These are phyloP conservation scores for Erebia palarica DNA, from an alignment of 2,888 invertebrate species.

Conservation along the genomic window DNA sequence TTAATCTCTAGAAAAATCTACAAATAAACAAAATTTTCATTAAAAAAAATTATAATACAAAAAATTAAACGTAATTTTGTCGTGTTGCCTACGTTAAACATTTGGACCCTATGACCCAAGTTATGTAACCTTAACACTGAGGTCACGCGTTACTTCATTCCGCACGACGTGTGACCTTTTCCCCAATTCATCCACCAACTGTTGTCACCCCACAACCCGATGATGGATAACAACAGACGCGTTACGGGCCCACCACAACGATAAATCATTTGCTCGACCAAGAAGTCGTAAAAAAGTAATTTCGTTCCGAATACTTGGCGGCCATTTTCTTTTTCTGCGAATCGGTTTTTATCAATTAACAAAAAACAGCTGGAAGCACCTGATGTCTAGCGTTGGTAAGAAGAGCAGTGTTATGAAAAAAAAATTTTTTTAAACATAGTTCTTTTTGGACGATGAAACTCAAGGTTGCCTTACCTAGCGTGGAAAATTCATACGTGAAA, in stretches of 20 bases:
- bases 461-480: too few species aligned
- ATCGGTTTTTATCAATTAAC: slow-evolving; percentile 34
- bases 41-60: too few species aligned
- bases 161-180: neutral
- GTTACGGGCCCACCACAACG: slow-evolving; percentile 50
- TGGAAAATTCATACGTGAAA: too few species aligned
- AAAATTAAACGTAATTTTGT: too few species aligned
- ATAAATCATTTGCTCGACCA: slow-evolving; percentile 61
- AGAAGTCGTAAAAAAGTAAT: slow-evolving; percentile 59
- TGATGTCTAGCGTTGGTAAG: neutral
- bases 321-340: slow-evolving; percentile 42
- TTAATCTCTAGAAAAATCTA: too few species aligned
- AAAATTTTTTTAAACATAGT: too few species aligned
- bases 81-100: too few species aligned
- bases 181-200: slow-evolving; percentile 6
- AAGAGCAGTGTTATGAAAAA: too few species aligned
- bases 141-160: neutral
- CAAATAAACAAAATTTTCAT: too few species aligned
- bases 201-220: slow-evolving; percentile 49
- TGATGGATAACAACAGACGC: slow-evolving; percentile 63
- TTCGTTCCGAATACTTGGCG: slow-evolving; percentile 47
- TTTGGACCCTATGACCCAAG: neutral
- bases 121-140: neutral
- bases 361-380: slow-evolving; percentile 13
- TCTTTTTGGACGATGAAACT: too few species aligned